Evolutionary conservation across 2,113 vertebrate genomes (phyloP).

Genomic region (Polypterus bichir): DNA sequence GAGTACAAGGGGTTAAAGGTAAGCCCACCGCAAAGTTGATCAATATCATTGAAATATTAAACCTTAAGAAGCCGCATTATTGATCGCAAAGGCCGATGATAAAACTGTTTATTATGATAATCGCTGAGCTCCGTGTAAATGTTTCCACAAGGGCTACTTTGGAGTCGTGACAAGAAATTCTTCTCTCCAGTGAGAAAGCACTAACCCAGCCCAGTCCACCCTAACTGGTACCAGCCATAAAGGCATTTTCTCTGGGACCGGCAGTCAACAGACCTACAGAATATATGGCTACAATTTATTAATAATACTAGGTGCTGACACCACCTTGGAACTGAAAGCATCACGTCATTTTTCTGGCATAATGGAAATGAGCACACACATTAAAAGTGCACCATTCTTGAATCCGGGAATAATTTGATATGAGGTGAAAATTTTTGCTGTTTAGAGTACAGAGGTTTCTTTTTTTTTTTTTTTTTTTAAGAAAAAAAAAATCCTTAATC

Average conservation of each 20-base stretch:
- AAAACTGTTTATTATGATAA: conserved; percentile 88
- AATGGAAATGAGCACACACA: no score
- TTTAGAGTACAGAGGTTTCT: no score
- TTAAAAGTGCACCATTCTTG: no score
- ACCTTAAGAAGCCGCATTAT: conserved; percentile 87
- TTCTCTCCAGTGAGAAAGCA: no score
- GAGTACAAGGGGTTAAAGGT: conserved; percentile 52
- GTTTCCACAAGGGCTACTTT: conserved; percentile 27
- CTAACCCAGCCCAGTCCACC: not conserved
- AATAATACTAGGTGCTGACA: no score
- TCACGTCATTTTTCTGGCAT: no score
- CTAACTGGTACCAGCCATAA: not conserved
- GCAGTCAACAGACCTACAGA: not conserved
- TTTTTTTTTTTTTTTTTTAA: no score
- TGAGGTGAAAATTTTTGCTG: no score
- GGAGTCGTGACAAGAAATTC: conserved; percentile 8
- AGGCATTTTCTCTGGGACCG: not conserved
- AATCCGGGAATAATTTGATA: no score
- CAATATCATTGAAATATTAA: conserved; percentile 95
- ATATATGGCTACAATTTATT: not conserved
- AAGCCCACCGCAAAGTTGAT: conserved; percentile 73
- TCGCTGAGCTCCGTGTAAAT: conserved; percentile 44
- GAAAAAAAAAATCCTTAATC: no score
- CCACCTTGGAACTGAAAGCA: no score
- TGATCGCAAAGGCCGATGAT: conserved; percentile 81